phyloP scores from a whole-genome alignment of 1,140 invertebrate genomes.

The Drosophila quadrilineata region DNA sequence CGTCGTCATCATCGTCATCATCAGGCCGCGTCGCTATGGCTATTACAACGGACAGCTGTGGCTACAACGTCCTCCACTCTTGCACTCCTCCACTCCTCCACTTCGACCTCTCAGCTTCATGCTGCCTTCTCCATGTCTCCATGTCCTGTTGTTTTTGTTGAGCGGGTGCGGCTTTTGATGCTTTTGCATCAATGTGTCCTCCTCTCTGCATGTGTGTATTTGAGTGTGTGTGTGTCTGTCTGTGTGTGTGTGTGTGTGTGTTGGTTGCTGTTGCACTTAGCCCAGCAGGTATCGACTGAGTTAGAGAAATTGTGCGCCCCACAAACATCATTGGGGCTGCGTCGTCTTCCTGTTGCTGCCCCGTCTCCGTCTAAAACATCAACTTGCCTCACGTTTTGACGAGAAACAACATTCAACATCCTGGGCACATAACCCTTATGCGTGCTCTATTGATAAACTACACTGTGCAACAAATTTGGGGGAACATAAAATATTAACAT shows the following conservation, averaged over 20 bases:
- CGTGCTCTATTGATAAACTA: conserved; percentile 45
- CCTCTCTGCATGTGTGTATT: not conserved
- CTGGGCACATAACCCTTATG: conserved; percentile 21
- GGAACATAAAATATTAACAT: too few species aligned
- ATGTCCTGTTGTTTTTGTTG: conserved; percentile 17
- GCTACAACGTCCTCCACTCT: conserved; percentile 18
- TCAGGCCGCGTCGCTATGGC: conserved; percentile 42
- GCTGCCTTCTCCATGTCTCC: not conserved
- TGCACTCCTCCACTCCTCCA: not conserved
- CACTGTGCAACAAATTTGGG: conserved; percentile 22
- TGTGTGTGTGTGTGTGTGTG: conserved; percentile 6
- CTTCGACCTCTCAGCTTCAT: not conserved
- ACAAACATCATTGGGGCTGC: not conserved
- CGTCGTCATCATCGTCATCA: conserved; percentile 28
- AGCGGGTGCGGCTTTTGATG: conserved; percentile 46
- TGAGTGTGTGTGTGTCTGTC: not conserved
- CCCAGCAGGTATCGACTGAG: conserved; percentile 42
- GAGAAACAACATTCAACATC: conserved; percentile 36
- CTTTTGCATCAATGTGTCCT: conserved; percentile 45
- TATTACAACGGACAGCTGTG: conserved; percentile 44
- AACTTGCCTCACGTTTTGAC: conserved; percentile 40
- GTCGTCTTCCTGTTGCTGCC: conserved; percentile 2
- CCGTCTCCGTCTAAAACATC: conserved; percentile 40
- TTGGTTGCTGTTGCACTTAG: conserved; percentile 32
- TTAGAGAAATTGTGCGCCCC: conserved; percentile 3